phyloP scores from a whole-genome alignment of 2,888 invertebrate species.

The Digitonthophagus gazella region DNA sequence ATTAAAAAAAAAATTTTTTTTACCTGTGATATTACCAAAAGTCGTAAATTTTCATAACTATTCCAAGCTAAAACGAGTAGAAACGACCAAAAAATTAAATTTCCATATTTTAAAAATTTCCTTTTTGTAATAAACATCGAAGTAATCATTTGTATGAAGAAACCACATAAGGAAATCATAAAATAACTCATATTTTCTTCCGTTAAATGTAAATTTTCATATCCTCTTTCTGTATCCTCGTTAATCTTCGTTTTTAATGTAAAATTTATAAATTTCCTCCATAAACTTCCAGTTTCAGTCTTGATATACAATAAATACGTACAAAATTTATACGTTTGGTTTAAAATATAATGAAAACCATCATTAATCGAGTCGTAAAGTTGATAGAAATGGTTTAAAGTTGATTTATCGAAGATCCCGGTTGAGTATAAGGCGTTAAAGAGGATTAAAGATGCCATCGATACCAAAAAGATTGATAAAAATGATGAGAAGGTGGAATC shows the following conservation, averaged over 20 bases:
- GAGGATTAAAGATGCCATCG: slow-evolving; percentile 28
- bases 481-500: background rate
- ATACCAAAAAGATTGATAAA: slow-evolving; percentile 15
- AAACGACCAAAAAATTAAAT: background rate
- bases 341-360: too few species aligned
- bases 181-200: background rate
- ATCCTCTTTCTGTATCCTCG: background rate
- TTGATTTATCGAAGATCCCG: slow-evolving; percentile 9
- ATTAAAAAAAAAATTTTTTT: too few species aligned
- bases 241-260: too few species aligned
- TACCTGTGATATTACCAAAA: background rate
- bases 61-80: background rate
- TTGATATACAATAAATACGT: too few species aligned
- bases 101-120: background rate
- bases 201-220: background rate
- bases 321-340: too few species aligned
- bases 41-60: background rate
- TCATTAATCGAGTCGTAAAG: background rate
- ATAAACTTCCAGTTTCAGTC: too few species aligned
- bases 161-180: slow-evolving; percentile 26
- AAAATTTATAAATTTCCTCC: too few species aligned
- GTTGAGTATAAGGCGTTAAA: slow-evolving; percentile 18
- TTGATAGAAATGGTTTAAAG: background rate
- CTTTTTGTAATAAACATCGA: slow-evolving; percentile 21
- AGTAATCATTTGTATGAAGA: slow-evolving; percentile 33